Evolutionary conservation across 1,140 invertebrate species (phyloP).

Genomic region (Melipona quadrifasciata): DNA sequence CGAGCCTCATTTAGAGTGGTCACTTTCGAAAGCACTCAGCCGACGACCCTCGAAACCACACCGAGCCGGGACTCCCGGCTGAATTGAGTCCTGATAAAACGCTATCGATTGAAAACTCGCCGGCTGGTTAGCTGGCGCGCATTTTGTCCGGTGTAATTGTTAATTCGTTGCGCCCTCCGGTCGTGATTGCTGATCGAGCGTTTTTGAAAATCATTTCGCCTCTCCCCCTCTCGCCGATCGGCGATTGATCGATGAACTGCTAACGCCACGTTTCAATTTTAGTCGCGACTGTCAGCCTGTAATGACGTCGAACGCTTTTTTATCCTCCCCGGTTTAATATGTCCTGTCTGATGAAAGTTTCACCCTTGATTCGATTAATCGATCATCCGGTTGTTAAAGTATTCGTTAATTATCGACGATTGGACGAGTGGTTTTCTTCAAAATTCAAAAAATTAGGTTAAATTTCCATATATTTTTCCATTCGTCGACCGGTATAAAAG

Average conservation of each 20-base stretch:
- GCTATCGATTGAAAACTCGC: slow-evolving; percentile 59
- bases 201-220: slow-evolving; percentile 26
- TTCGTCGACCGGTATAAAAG: too few species aligned
- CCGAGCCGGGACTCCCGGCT: slow-evolving; percentile 25
- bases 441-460: not conserved
- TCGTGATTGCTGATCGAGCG: slow-evolving; percentile 1
- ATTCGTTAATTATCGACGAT: not conserved
- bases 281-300: slow-evolving; percentile 24
- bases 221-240: not conserved
- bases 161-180: slow-evolving; percentile 6
- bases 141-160: slow-evolving; percentile 34
- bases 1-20: slow-evolving; percentile 67
- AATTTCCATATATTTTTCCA: too few species aligned
- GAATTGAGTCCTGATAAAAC: slow-evolving; percentile 50
- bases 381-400: not conserved
- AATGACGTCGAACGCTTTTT: slow-evolving; percentile 2
- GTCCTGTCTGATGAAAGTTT: not conserved
- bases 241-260: slow-evolving; percentile 17
- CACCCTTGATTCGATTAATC: not conserved
- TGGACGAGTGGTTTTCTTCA: not conserved
- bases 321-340: not conserved
- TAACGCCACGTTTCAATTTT: slow-evolving; percentile 16
- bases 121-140: not conserved
- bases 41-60: slow-evolving; percentile 62
- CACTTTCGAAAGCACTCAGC: slow-evolving; percentile 70